Percentiles rank a stretch among this genome's conserved stretches.
Evolutionary conservation across 2,113 vertebrate species (phyloP).

Genomic region (Corythornis madagascariensis): DNA sequence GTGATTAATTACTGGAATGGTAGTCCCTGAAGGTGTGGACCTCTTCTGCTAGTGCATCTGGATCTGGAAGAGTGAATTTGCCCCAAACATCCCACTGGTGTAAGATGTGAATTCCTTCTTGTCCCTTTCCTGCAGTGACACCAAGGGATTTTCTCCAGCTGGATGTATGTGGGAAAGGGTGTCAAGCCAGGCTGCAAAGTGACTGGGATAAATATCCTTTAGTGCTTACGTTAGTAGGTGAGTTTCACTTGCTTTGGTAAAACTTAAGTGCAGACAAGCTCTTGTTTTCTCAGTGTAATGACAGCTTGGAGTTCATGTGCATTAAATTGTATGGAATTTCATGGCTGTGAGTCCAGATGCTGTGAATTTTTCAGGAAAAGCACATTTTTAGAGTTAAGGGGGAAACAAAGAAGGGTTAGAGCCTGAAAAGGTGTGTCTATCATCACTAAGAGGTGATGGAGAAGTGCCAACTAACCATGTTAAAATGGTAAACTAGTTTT

Average conservation of each 20-base stretch:
- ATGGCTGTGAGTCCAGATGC: neutral
- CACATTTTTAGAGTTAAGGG: neutral
- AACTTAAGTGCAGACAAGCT: neutral
- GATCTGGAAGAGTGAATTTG: neutral
- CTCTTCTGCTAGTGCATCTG: neutral
- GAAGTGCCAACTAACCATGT: neutral
- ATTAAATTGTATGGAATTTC: neutral
- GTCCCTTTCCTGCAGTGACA: neutral
- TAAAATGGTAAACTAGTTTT: neutral
- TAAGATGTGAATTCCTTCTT: neutral
- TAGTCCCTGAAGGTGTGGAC: neutral
- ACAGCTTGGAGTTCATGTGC: neutral
- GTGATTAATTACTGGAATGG: neutral
- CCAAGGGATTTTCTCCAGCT: neutral
- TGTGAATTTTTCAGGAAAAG: neutral
- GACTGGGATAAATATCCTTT: neutral
- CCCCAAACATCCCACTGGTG: neutral
- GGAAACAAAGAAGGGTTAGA: neutral
- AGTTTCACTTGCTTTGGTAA: neutral
- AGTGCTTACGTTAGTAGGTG: neutral
- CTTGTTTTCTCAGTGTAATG: neutral
- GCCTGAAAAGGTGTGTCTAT: neutral
- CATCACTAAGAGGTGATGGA: neutral
- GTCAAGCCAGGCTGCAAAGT: neutral
- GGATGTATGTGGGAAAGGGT: neutral